Evolutionary conservation across 2,797 vertebrate species (phyloP).

Genomic region (Echiichthys vipera): DNA sequence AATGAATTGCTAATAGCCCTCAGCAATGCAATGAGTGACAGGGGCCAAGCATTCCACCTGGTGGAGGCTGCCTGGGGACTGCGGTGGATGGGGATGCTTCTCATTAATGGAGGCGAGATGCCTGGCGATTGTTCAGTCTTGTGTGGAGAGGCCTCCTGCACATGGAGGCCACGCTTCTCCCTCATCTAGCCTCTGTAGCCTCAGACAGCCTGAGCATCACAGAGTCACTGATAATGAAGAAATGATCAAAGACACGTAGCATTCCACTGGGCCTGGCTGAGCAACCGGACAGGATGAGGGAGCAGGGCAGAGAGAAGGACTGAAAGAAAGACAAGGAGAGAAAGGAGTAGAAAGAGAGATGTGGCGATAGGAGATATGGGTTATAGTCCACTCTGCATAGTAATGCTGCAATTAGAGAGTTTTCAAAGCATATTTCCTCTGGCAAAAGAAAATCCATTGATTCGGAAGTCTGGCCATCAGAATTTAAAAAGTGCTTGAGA

Average conservation of each 20-base stretch:
- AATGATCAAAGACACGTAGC: slow-evolving; percentile 76
- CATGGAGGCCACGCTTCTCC: slow-evolving; percentile 64
- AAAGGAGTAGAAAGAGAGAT: slow-evolving; percentile 21
- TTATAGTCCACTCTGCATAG: slow-evolving; percentile 50
- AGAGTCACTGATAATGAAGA: slow-evolving; percentile 80
- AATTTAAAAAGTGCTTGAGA: slow-evolving; percentile 23
- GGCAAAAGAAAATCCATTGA: slow-evolving; percentile 44
- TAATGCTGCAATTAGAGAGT: slow-evolving; percentile 61
- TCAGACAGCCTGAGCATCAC: slow-evolving; percentile 62
- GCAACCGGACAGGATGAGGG: slow-evolving; percentile 64
- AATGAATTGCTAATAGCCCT: slow-evolving; percentile 81
- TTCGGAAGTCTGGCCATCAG: slow-evolving; percentile 32
- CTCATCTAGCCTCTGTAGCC: slow-evolving; percentile 45
- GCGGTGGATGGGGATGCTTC: slow-evolving; percentile 72
- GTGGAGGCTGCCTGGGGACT: slow-evolving; percentile 68
- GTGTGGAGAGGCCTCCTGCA: slow-evolving; percentile 73
- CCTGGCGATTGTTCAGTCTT: slow-evolving; percentile 77
- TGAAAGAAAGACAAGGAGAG: slow-evolving; percentile 49
- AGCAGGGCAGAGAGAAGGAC: slow-evolving; percentile 20
- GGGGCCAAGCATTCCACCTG: slow-evolving; percentile 78
- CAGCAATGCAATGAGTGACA: slow-evolving; percentile 77
- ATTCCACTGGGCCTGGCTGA: slow-evolving; percentile 74
- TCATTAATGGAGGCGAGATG: slow-evolving; percentile 82
- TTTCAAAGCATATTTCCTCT: slow-evolving; percentile 45
- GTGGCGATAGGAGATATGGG: slow-evolving; percentile 19